Conservation (phyloP, 2,888 invertebrate genomes). For the Atherix ibis region DNA sequence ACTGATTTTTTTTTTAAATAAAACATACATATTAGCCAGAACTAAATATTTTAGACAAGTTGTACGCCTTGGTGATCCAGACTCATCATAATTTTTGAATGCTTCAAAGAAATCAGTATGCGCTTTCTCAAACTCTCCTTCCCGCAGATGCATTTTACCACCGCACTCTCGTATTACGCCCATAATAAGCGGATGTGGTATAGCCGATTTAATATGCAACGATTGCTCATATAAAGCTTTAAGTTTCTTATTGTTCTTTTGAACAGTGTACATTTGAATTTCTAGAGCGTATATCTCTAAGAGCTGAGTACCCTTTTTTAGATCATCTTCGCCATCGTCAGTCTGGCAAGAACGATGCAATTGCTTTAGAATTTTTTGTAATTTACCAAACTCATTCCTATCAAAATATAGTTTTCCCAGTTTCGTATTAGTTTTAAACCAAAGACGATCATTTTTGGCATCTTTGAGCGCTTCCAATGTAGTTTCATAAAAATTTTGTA, state of each 20-base stretch:
- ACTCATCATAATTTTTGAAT: slow-evolving; percentile 98
- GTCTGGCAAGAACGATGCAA: slow-evolving; percentile 93
- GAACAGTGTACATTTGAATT: slow-evolving; percentile 99
- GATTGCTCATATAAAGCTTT: slow-evolving; percentile 96
- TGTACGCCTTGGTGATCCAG: slow-evolving; percentile 89
- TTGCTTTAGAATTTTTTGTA: slow-evolving; percentile 94
- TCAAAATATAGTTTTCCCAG: slow-evolving; percentile 97
- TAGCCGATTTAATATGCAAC: slow-evolving; percentile 95
- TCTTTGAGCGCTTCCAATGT: slow-evolving; percentile 88
- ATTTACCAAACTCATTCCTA: slow-evolving; percentile 80
- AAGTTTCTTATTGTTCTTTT: slow-evolving; percentile 97
- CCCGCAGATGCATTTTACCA: slow-evolving; percentile 97
- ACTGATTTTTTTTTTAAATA: neutral
- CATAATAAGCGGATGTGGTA: slow-evolving; percentile 99
- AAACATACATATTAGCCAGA: slow-evolving; percentile 88
- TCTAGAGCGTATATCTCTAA: slow-evolving; percentile 97
- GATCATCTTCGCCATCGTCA: slow-evolving; percentile 93
- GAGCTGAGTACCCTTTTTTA: slow-evolving; percentile 94
- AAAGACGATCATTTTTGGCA: slow-evolving; percentile 95
- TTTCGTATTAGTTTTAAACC: slow-evolving; percentile 99
- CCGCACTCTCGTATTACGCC: slow-evolving; percentile 99
- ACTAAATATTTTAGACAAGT: slow-evolving; percentile 97
- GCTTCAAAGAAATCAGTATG: slow-evolving; percentile 99
- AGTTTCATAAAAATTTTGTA: slow-evolving; percentile 98
- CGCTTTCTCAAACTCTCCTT: slow-evolving; percentile 96